Evolutionary conservation across 1,140 invertebrate species (phyloP).

Genomic region (Schmidtea mediterranea): DNA sequence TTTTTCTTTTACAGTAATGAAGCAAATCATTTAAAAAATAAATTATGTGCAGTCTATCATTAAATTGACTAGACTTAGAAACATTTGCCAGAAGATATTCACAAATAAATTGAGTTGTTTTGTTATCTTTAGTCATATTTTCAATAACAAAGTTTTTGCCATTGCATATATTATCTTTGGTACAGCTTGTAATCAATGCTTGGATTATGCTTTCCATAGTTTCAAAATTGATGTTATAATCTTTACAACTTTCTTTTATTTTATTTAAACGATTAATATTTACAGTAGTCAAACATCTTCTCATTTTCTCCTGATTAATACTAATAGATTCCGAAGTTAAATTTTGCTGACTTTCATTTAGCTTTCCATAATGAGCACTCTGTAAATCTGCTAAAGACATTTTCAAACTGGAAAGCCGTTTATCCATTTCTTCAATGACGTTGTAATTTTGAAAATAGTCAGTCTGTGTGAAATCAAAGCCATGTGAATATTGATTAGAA

Average conservation of each 20-base stretch:
- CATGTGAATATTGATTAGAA: no score
- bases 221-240: background rate
- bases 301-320: no score
- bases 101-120: background rate
- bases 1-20: constrained; percentile 1
- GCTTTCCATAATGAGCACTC: no score
- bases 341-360: no score
- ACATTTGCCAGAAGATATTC: background rate
- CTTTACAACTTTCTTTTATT: background rate
- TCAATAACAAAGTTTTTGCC: constrained; percentile 2
- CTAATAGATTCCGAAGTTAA: no score
- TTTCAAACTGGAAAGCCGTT: no score
- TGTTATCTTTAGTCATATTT: background rate
- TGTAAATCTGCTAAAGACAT: no score
- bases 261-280: no score
- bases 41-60: background rate
- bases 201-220: background rate
- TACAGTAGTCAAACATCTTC: no score
- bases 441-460: no score
- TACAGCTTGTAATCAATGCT: background rate
- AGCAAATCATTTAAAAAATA: constrained; percentile 3
- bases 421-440: no score
- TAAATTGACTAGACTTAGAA: background rate
- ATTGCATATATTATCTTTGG: constrained; percentile 2
- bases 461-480: no score